Evolutionary conservation across 2,888 invertebrate species (phyloP), one percentile per base, ranked within the genome.

Genomic region (Tinea trinotella): DNA sequence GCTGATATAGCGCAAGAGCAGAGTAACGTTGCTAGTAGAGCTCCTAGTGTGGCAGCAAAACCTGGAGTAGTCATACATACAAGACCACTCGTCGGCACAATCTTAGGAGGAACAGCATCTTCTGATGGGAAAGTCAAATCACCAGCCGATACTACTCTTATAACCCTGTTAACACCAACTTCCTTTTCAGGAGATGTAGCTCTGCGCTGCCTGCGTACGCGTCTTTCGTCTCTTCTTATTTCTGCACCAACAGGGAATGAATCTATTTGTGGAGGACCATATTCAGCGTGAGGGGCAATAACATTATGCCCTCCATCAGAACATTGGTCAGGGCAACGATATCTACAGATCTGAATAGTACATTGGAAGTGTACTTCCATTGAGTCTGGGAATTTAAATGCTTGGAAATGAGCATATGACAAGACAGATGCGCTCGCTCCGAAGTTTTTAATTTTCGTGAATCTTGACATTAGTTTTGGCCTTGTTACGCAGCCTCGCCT

Each of bases 301-400:
- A 75, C 76, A 57, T 79, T 80, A 18, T 75, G 88, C 57, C 76
- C 76, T 22, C 85, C 83, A 59, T 93, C 93, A 1, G 94, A 92
- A 68, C 96, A 97, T 68, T 97, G 97, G 61, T 96, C 96, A 0
- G 97, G 97, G 66, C 97, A 97, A 64, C 95, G 93, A 67, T 95
- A 95, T 62, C 96, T 89, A 73, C 97, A 97, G 65, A 97, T 96
- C 74, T 97, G 96, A 59, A 97, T 96, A 22, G 96, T 96, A 72
- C 96, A 97, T 73, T 96, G 96, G 88, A 97, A 97, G 73, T 97
- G 96, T 0, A 97, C 97, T 72, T 97, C 96, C 96, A 97, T 97
- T 0, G 96, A 96, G 69, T 97, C 97, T 0, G 97, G 97, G 86
- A 97, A 97, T 71, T 97, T 97, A 79, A 97, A 97, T 0, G 97